Base-by-base conservation (phyloP, 2,888 invertebrate species). In the Craniophora ligustri region DNA sequence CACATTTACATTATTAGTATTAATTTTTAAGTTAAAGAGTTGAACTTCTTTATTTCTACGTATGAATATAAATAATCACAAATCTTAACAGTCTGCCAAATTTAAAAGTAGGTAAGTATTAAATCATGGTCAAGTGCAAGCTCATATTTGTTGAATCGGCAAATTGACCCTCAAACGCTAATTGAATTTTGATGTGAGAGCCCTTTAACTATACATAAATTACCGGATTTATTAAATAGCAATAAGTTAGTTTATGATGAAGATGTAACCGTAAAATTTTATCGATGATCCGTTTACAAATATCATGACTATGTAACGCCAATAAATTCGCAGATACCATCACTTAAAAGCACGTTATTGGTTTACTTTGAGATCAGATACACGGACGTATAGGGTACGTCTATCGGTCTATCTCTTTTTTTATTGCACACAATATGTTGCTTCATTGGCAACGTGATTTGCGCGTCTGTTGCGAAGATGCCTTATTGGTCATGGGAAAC, bases 401-500 rank as follows among this genome's bases (percentile, higher is more conserved):
- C 55, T 66, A 51, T 56, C 32, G 56, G 48, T 70, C 55, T 66
- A 51, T 56, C 32, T 38, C 47, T 61, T 63, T 66, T 67, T 55
- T 46, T 45, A 70, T 76, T 72, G 63, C 69, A 47, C 68, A 63
- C 51, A 59, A 54, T 68, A 36, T 45, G 68, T 84, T 82, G 67
- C 76, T 59, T 76, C 73, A 79, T 48, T 60, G 54, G 40, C 56
- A 60, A 48, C 60, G 61, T 79, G 76, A 81, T 79, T 76, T 65
- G 73, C 70, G 56, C 67, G 59, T 63, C 64, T 54, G 60, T 72
- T 75, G 67, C 70, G 55, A 73, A 72, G 67, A 75, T 47, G 53
- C 74, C 65, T 80, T 73, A 75, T 80, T 79, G 76, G 84, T 78
- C 81, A 84, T 87, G 84, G 78, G 84, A 85, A 85, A 72, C 48